phyloP scores from a whole-genome alignment of 2,888 invertebrate genomes.

The Dasypolia templi region DNA sequence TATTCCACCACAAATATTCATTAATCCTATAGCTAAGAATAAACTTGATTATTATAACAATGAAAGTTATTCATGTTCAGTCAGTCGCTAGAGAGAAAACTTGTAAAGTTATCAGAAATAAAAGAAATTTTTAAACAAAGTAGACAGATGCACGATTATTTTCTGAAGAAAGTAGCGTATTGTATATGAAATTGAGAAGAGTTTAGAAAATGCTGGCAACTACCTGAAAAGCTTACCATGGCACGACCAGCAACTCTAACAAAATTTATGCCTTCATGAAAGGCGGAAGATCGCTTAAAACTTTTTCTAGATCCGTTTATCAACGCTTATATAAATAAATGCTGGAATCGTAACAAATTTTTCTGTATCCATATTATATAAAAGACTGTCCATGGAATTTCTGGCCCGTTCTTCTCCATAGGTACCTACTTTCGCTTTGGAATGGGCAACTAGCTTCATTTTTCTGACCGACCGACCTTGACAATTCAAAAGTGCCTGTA shows the following conservation, averaged over 20 bases:
- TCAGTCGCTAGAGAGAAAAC: slow-evolving; percentile 36
- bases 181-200: slow-evolving; percentile 9
- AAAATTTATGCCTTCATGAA: neutral
- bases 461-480: no score
- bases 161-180: slow-evolving; percentile 27
- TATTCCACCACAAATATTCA: slow-evolving; percentile 8
- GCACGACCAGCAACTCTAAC: neutral
- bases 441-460: no score
- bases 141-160: slow-evolving; percentile 23
- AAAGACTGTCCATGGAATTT: no score
- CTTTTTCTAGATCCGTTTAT: neutral
- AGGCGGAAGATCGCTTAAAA: neutral
- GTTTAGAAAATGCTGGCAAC: neutral
- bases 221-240: neutral
- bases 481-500: no score
- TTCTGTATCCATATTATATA: no score
- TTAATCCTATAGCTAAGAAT: neutral
- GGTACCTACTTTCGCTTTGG: no score
- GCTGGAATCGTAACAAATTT: slow-evolving; percentile 24
- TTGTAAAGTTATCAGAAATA: slow-evolving; percentile 33
- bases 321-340: neutral
- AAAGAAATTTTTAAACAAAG: slow-evolving; percentile 29
- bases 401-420: no score
- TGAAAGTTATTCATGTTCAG: slow-evolving; percentile 37
- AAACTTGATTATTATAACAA: slow-evolving; percentile 26